Percentiles rank a stretch among this genome's conserved stretches.
Conservation (phyloP, 2,888 invertebrate genomes). For the Ectobius pallidus region DNA sequence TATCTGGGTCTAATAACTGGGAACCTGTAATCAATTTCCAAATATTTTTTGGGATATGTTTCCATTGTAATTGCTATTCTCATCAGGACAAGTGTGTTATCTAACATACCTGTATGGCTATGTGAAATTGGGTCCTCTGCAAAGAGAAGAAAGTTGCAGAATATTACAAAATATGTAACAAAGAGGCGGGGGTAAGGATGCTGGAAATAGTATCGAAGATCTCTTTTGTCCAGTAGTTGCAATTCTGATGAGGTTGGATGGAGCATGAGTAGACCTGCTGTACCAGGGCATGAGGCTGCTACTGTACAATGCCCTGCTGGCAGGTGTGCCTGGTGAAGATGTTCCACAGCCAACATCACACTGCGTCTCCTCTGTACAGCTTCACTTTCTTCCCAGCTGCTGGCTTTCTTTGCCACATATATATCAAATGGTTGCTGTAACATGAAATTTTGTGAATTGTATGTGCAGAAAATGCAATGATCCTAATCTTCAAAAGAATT, state of each 20-base stretch:
- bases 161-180: conserved; percentile 57
- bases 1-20: too few species aligned
- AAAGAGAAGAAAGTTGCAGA: conserved; percentile 60
- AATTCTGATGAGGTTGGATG: conserved; percentile 34
- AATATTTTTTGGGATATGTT: too few species aligned
- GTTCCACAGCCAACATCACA: conserved; percentile 34
- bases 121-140: conserved; percentile 61
- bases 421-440: conserved; percentile 26
- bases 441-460: not conserved
- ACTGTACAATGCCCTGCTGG: conserved; percentile 28
- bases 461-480: too few species aligned
- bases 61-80: too few species aligned
- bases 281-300: conserved; percentile 26
- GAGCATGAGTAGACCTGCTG: conserved; percentile 25
- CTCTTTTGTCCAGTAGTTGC: conserved; percentile 53
- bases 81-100: too few species aligned
- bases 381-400: conserved; percentile 44
- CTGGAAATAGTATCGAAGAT: conserved; percentile 58
- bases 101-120: conserved; percentile 54
- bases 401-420: conserved; percentile 38
- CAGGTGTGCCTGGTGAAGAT: not conserved
- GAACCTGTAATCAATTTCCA: too few species aligned
- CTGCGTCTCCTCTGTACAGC: conserved; percentile 40
- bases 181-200: conserved; percentile 58
- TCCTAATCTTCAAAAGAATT: too few species aligned